Percentiles rank a stretch among this genome's conserved stretches.
These are phyloP conservation scores for Antheraea assamensis DNA, from an alignment of 2,888 invertebrate species.

Conservation along the genomic window DNA sequence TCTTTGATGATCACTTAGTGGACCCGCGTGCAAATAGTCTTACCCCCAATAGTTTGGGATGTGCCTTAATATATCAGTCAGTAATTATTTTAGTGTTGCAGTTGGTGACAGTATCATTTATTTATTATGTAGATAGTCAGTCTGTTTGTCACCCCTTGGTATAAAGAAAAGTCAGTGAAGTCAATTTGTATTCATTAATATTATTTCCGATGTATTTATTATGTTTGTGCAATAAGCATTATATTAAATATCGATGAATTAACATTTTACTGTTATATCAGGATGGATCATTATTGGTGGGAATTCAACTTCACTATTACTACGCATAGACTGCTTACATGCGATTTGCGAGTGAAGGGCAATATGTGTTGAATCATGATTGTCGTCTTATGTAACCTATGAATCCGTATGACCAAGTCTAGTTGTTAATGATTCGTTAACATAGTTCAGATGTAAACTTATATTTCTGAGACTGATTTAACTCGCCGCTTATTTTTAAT, in stretches of 20 bases:
- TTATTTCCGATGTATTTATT: not conserved
- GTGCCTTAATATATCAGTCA: no score
- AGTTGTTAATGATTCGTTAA: constrained; percentile 5
- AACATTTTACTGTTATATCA: not conserved
- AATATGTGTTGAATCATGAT: constrained; percentile 1
- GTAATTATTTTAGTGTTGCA: no score
- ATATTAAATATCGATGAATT: not conserved
- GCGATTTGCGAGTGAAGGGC: constrained; percentile 1
- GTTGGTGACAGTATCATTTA: no score
- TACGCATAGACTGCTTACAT: not conserved
- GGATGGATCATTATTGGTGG: not conserved
- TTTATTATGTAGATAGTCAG: no score
- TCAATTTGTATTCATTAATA: not conserved
- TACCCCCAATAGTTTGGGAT: no score
- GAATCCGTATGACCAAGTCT: not conserved
- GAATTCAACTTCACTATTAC: not conserved
- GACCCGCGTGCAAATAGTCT: no score
- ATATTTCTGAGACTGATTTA: not conserved
- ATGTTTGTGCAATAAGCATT: not conserved
- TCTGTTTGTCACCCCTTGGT: no score
- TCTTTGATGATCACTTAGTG: no score
- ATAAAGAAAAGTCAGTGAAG: no score
- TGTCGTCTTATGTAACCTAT: not conserved
- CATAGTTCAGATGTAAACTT: constrained; percentile 4
- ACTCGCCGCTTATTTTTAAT: not conserved